phyloP scores from a whole-genome alignment of 2,113 vertebrate species.

The Mohoua ochrocephala region DNA sequence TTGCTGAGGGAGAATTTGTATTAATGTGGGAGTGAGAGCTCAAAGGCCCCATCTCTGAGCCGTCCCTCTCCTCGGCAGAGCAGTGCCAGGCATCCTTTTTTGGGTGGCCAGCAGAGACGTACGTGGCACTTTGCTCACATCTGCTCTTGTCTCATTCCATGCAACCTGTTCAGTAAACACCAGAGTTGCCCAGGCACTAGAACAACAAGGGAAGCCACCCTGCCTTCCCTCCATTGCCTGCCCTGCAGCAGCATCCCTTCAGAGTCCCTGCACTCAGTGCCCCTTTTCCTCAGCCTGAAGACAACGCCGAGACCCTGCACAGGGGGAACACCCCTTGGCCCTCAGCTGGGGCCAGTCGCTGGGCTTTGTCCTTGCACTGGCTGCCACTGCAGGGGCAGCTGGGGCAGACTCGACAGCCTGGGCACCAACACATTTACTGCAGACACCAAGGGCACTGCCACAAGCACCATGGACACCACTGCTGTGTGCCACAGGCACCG shows the following conservation, averaged over 20 bases:
- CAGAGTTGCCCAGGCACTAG: not conserved
- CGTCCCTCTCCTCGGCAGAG: not conserved
- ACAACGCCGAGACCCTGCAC: rapidly evolving
- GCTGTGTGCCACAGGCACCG: not conserved
- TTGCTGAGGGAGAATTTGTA: not conserved
- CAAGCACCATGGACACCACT: rapidly evolving
- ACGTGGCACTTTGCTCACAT: not conserved
- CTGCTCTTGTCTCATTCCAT: not conserved
- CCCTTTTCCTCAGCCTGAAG: not conserved
- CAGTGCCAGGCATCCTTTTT: not conserved
- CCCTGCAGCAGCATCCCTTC: not conserved
- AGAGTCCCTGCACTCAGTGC: rapidly evolving
- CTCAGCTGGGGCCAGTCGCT: rapidly evolving
- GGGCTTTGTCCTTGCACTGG: no score
- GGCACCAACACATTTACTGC: not conserved
- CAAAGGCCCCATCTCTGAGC: not conserved
- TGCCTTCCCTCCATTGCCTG: not conserved
- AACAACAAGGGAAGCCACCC: not conserved
- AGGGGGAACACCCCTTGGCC: rapidly evolving
- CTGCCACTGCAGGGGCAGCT: not conserved
- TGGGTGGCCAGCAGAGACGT: not conserved
- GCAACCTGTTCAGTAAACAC: not conserved
- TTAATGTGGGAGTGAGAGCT: rapidly evolving
- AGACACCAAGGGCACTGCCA: not conserved
- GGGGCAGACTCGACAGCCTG: not conserved